These are phyloP conservation scores for Eptatretus burgeri DNA, from an alignment of 2,113 vertebrate species.

Conservation along the genomic window DNA sequence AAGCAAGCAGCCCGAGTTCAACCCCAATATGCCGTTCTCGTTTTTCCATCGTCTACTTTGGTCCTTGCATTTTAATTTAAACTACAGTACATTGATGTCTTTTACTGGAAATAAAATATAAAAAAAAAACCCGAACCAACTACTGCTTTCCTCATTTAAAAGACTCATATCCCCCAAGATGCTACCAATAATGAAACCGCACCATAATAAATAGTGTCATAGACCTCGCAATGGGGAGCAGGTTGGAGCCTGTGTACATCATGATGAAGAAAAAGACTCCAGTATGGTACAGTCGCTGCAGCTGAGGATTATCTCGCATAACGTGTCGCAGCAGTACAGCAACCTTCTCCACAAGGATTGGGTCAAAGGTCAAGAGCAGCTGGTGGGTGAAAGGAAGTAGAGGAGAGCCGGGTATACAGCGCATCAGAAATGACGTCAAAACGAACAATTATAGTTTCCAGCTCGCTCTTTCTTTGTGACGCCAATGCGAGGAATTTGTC, in stretches of 20 bases:
- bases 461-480: neutral
- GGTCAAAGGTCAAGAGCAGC: constrained; percentile 93
- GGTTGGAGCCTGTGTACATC: constrained; percentile 98
- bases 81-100: neutral
- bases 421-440: neutral
- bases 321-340: constrained; percentile 51
- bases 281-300: constrained; percentile 77
- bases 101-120: neutral
- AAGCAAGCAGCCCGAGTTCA: too few relatives aligned
- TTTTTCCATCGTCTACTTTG: too few relatives aligned
- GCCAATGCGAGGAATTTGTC: neutral
- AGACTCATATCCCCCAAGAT: too few relatives aligned
- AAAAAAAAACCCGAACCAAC: neutral
- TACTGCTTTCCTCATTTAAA: neutral
- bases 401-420: neutral
- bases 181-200: too few relatives aligned
- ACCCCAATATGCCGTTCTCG: too few relatives aligned
- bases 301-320: constrained; percentile 90
- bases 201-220: constrained; percentile 8
- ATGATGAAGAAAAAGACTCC: constrained; percentile 98
- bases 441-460: neutral
- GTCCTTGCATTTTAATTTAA: neutral
- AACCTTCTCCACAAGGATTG: constrained; percentile 89
- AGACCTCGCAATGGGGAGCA: constrained; percentile 83
- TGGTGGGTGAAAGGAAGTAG: constrained; percentile 16